Percentiles rank a stretch among this genome's conserved stretches.
Evolutionary conservation across 2,888 invertebrate genomes (phyloP).

Genomic region (Ctena decussata): DNA sequence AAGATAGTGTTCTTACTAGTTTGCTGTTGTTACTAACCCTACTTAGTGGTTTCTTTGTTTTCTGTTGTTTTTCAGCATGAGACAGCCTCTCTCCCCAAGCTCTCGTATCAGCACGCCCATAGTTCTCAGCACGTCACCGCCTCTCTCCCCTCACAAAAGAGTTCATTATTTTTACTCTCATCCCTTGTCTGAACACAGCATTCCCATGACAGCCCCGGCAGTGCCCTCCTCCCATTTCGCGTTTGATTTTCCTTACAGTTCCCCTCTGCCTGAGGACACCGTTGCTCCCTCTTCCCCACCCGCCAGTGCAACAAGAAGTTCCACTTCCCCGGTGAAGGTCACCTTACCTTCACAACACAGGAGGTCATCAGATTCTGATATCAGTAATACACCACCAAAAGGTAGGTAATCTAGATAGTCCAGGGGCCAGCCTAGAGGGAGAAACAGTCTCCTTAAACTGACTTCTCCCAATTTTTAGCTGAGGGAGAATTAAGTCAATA

Average conservation of each 20-base stretch:
- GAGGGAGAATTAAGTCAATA: too few relatives aligned
- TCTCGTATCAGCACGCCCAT: constrained; percentile 12
- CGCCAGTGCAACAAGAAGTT: constrained; percentile 85
- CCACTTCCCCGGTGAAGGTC: constrained; percentile 88
- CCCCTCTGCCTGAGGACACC: constrained; percentile 84
- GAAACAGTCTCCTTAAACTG: too few relatives aligned
- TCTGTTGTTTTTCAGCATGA: constrained; percentile 22
- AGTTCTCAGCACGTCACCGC: constrained; percentile 5
- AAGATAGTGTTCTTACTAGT: neutral
- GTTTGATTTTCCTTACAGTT: constrained; percentile 84
- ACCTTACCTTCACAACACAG: constrained; percentile 89
- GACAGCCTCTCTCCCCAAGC: constrained; percentile 31
- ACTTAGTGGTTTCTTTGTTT: constrained; percentile 6
- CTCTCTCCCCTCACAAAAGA: constrained; percentile 35
- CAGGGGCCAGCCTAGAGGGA: constrained; percentile 76
- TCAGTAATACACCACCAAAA: constrained; percentile 97
- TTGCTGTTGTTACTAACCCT: constrained; percentile 10
- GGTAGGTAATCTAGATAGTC: constrained; percentile 89
- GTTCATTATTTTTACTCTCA: constrained; percentile 32
- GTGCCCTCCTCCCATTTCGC: constrained; percentile 74
- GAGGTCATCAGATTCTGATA: constrained; percentile 97
- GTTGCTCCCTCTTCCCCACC: constrained; percentile 73
- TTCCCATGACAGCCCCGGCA: constrained; percentile 67
- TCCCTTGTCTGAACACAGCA: constrained; percentile 3
- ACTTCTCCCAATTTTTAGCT: too few relatives aligned